These are phyloP conservation scores for Lipotes vexillifer DNA, from an alignment of 2,113 vertebrate species.

Conservation along the genomic window DNA sequence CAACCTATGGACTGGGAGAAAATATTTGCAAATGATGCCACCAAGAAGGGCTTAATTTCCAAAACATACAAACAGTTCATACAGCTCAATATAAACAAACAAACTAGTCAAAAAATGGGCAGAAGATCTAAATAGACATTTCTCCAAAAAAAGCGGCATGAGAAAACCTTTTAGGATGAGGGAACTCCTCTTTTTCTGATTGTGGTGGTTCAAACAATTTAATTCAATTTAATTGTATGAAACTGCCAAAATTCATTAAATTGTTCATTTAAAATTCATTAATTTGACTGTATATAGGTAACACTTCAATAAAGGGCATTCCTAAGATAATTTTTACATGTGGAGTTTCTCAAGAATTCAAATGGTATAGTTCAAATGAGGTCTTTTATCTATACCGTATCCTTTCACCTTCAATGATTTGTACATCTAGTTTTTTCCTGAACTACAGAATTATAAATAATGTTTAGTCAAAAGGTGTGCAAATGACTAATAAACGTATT, in stretches of 20 bases:
- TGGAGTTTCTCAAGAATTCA: neutral
- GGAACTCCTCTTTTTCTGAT: too few species aligned
- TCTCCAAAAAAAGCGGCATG: neutral
- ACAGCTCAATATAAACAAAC: too few species aligned
- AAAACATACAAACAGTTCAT: too few species aligned
- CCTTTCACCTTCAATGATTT: neutral
- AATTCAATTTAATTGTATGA: neutral
- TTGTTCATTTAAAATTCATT: neutral
- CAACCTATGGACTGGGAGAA: too few species aligned
- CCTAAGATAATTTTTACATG: neutral
- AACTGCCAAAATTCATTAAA: neutral
- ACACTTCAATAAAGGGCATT: neutral
- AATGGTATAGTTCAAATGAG: neutral
- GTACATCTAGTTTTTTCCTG: neutral
- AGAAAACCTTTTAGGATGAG: too few species aligned
- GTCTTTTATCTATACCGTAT: neutral
- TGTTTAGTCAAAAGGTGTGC: neutral
- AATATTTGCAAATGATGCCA: too few species aligned
- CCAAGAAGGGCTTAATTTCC: too few species aligned
- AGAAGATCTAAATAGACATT: too few species aligned
- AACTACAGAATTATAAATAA: neutral
- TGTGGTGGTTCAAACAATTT: too few species aligned
- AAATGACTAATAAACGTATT: neutral
- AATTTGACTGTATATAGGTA: neutral
- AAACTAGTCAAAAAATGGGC: too few species aligned